Base-by-base conservation (phyloP, 2,113 vertebrate genomes). In the Syrmaticus mikado region DNA sequence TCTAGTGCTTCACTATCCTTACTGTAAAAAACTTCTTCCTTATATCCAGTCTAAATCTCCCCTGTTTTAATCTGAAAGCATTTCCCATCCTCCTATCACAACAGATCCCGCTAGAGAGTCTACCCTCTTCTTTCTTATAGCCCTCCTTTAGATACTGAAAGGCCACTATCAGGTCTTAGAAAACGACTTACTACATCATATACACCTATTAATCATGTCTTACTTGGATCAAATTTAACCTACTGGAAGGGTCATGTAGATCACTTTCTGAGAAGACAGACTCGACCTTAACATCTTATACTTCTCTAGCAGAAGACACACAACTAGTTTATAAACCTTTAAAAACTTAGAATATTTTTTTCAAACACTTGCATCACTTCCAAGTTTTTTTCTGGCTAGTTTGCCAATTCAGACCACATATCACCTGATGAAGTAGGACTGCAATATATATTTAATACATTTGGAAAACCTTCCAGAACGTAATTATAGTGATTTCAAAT, bases 401-500 rank as follows among this genome's bases (percentile, higher is more conserved):
- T 87, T 70, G 43, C 21, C 36, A 91, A 82, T 84, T 36, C 36
- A 70, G 84, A 61, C 52, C 83, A 58, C 16, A 55, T 57, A 57
- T 72, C 58, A 78, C 8, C 30, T 41, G 17, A 80, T 43, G n/a
- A 93, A 82, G 86, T 0, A 85, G 25, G 43, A 65, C 46, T 62
- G 43, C 24, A 72, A 8, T 22, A 89, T 50, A 34, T 76, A 72
- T 48, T 40, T 43, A 85, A 89, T 36, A 16, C 41, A 55, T 80
- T 74, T 85, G 38, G 32, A 94, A 92, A 93, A 30, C 28, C 20
- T 30, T 76, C 43, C 24, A 70, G 73, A 89, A 93, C 16, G 27
- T 70, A 77, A 85, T 94, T 83, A 91, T 4, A 92, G 36, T 25
- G 70, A 91, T 85, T 91, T 85, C 45, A 76, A 90, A 87, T 50